Conservation (phyloP, 2,113 vertebrate species). For the Pterocles burchelli region DNA sequence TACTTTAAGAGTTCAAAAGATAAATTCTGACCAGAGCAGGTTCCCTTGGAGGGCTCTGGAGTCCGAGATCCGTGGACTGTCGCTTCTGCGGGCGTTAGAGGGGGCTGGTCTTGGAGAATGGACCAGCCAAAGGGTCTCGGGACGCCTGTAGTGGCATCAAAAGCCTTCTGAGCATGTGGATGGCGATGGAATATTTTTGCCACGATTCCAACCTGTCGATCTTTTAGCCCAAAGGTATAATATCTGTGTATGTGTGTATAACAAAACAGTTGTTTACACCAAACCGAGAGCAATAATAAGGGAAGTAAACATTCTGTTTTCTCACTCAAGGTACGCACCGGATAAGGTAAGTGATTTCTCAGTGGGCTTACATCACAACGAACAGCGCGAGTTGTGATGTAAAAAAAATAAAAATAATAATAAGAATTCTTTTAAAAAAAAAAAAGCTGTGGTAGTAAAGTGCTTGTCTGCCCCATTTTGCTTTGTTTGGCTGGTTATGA, state of each 20-base stretch:
- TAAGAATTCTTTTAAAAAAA: neutral
- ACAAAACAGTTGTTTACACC: constrained; percentile 77
- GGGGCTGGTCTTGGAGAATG: neutral
- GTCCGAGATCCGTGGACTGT: neutral
- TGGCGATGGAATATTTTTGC: neutral
- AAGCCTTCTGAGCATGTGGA: neutral
- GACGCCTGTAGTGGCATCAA: too few species aligned
- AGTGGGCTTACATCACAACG: constrained; percentile 94
- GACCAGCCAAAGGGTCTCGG: too few species aligned
- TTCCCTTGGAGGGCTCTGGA: neutral
- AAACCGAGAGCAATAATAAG: constrained; percentile 68
- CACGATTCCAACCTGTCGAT: neutral
- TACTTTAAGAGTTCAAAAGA: neutral
- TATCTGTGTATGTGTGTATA: constrained; percentile 76
- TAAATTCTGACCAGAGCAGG: neutral
- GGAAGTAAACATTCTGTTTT: constrained; percentile 81
- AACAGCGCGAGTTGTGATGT: constrained; percentile 90
- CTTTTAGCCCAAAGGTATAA: constrained; percentile 85
- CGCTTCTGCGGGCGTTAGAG: neutral
- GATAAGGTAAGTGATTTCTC: constrained; percentile 79
- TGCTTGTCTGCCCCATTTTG: constrained; percentile 97
- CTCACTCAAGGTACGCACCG: constrained; percentile 73
- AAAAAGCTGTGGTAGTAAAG: constrained; percentile 94
- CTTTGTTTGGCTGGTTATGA: constrained; percentile 99
- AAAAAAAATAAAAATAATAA: constrained; percentile 71